Evolutionary conservation across 2,113 vertebrate species (phyloP), one percentile per base, ranked within the genome.

Genomic region (Ictidomys tridecemlineatus): DNA sequence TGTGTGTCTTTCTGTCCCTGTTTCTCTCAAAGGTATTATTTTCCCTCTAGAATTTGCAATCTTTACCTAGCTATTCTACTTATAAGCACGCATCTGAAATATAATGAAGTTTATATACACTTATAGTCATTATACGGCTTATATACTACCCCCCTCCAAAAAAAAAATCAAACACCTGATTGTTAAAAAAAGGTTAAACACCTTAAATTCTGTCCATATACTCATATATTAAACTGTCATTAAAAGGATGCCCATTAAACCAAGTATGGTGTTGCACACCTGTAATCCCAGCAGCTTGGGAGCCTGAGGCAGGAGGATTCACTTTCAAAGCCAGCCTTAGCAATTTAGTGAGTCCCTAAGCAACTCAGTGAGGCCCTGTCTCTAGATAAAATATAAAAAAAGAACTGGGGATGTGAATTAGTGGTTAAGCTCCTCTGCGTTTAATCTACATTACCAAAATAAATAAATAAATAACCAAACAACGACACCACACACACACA

Each of bases 181-280:
- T 93, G 32, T 61, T 24, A 48, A 84, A 85, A 10, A 67, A 95
- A 74, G 5, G 4, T 79, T 92, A 85, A 97, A 22, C 77, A 93
- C 2, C 8, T 95, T 85, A 85, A 93, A 11, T 5, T 4, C 4
- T 28, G 37, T 69, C 17, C 61, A 74, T 51, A 42, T 39, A 74
- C 14, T 34, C 39, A 84, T 73, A 51, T 93, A 85, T 72, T 87
- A 88, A 93, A 17, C 2, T 86, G 5, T 89, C 45, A 74, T 39
- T 80, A 63, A 63, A 63, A 63, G 9, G 61, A 63, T 63, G 61
- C 61, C 24, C 61, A 63, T 63, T 63, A 63, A 63, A 24, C 20
- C 20, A 58, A 20, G 20, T 17, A 58, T 22, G 4, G 20, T 58
- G 20, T 20, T 17, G 2, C 56, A 58, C 16, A 17, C 56, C 56